These are phyloP conservation scores for Capra hircus DNA, from an alignment of 2,113 vertebrate genomes.

Conservation along the genomic window DNA sequence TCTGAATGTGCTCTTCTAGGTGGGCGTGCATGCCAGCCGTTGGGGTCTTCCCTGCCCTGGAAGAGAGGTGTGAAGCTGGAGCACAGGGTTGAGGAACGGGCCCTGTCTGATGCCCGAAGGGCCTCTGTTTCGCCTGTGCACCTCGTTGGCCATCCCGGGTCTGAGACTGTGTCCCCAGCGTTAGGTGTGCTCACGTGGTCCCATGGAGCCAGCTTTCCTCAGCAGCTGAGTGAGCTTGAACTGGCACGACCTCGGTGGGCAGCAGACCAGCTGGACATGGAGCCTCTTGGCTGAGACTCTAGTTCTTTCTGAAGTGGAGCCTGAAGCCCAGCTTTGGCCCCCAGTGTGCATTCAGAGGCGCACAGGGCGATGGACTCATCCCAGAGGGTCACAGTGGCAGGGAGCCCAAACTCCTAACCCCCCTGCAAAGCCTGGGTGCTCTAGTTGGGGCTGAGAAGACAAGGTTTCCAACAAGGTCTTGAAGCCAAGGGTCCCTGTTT, in stretches of 20 bases:
- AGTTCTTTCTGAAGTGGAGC: background rate
- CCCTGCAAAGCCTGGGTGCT: background rate
- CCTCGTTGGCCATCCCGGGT: fast-evolving
- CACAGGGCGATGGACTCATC: background rate
- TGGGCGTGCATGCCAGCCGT: fast-evolving
- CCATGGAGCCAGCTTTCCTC: fast-evolving
- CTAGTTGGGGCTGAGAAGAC: background rate
- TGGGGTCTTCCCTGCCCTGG: background rate
- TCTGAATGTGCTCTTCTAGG: background rate
- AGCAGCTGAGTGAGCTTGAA: fast-evolving
- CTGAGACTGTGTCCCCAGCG: fast-evolving
- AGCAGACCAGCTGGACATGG: background rate
- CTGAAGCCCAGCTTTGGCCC: fast-evolving
- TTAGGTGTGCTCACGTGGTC: fast-evolving
- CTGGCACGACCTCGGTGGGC: fast-evolving
- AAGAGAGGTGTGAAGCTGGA: background rate
- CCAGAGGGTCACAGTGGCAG: background rate
- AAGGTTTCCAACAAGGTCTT: background rate
- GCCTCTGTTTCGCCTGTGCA: background rate
- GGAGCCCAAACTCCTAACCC: background rate
- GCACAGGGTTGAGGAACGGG: background rate
- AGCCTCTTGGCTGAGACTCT: fast-evolving
- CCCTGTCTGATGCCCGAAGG: background rate
- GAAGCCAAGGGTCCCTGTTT: background rate
- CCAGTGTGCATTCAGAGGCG: background rate